Conservation (phyloP, 2,113 vertebrate species). For the Aspiorhynchus laticeps region DNA sequence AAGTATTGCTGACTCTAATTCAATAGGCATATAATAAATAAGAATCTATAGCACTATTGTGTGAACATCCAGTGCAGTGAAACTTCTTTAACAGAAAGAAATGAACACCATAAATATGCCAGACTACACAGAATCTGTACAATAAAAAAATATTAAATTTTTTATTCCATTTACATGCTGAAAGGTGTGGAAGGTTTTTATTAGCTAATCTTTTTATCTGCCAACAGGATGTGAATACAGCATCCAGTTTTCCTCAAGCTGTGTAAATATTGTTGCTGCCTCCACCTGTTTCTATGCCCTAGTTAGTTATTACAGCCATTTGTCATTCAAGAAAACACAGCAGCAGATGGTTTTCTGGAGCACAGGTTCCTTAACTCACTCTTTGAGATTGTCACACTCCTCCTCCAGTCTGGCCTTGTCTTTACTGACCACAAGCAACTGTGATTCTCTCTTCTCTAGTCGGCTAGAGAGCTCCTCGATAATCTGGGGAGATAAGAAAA, state of each 20-base stretch:
- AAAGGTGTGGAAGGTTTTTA: background rate
- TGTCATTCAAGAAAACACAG: background rate
- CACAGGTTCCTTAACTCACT: slow-evolving; percentile 80
- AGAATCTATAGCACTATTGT: background rate
- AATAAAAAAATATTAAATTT: background rate
- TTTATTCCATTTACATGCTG: background rate
- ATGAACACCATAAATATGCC: background rate
- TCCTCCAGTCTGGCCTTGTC: slow-evolving; percentile 94
- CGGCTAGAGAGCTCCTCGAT: slow-evolving; percentile 88
- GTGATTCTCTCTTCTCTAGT: slow-evolving; percentile 92
- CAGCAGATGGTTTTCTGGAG: background rate
- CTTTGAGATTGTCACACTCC: slow-evolving; percentile 94
- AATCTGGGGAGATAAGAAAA: slow-evolving; percentile 72
- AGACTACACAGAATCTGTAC: background rate
- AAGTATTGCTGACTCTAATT: slow-evolving; percentile 44
- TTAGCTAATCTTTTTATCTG: background rate
- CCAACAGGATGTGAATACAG: background rate
- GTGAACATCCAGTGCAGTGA: background rate
- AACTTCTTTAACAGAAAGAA: background rate
- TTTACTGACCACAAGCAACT: slow-evolving; percentile 91
- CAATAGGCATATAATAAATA: background rate
- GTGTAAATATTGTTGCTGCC: slow-evolving; percentile 24
- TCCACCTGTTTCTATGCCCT: background rate
- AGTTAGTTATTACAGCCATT: background rate
- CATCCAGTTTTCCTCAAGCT: background rate